Conservation (phyloP, 2,888 invertebrate species). For the Macrophya annulata region DNA sequence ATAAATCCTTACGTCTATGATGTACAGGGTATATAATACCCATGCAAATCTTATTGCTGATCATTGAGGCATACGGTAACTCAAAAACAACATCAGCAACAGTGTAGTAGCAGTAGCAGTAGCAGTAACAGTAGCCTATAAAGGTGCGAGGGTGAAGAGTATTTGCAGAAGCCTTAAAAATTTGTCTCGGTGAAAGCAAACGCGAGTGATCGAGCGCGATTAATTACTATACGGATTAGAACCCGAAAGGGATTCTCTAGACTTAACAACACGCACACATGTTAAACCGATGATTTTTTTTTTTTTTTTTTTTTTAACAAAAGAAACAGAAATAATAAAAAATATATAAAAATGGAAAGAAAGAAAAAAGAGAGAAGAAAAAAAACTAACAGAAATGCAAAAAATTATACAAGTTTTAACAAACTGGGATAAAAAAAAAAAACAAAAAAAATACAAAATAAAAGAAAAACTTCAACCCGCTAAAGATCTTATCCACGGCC, state of each 20-base stretch:
- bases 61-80: background rate
- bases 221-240: background rate
- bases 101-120: background rate
- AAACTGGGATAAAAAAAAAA: background rate
- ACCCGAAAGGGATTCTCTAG: background rate
- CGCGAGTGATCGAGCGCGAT: conserved; percentile 8
- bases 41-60: background rate
- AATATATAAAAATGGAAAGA: background rate
- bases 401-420: background rate
- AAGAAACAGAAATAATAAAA: background rate
- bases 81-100: background rate
- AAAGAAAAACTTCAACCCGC: background rate
- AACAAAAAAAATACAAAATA: too few species aligned
- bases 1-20: background rate
- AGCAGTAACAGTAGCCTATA: background rate
- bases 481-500: conserved; percentile 27
- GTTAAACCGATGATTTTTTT: background rate
- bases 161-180: background rate
- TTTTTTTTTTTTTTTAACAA: too few species aligned
- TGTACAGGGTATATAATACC: too few species aligned
- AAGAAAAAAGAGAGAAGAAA: background rate
- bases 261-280: background rate
- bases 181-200: background rate
- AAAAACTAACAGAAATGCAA: background rate
- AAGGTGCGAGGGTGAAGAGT: background rate